These are phyloP conservation scores for Xerus inauris DNA, from an alignment of 2,113 vertebrate genomes.

Conservation along the genomic window DNA sequence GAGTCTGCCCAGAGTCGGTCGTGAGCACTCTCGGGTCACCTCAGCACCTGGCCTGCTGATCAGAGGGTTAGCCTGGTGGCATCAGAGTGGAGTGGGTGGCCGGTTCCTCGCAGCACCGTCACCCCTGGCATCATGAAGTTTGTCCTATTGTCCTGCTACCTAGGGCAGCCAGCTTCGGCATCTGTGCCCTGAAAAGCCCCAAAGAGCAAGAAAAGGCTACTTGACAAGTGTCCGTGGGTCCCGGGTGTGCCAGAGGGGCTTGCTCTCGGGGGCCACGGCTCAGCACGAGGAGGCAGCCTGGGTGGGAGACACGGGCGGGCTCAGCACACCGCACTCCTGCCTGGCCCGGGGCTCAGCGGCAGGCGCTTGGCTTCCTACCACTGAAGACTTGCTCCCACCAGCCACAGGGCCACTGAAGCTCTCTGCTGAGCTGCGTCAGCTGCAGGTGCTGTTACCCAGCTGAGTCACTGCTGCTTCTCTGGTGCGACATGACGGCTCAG, in stretches of 20 bases:
- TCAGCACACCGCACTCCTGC: too few relatives aligned
- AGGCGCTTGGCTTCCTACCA: too few relatives aligned
- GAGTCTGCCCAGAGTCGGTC: accelerated
- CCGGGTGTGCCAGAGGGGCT: too few relatives aligned
- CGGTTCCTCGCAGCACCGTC: too few relatives aligned
- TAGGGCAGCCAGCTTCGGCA: accelerated
- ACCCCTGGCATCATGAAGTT: accelerated
- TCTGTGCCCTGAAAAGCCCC: not conserved
- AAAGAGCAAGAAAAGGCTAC: not conserved
- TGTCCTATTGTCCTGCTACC: accelerated
- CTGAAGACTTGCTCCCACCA: too few relatives aligned
- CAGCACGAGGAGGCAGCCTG: too few relatives aligned
- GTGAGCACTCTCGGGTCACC: not conserved
- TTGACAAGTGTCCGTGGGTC: accelerated
- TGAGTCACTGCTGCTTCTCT: accelerated
- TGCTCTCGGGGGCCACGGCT: too few relatives aligned
- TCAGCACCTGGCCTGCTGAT: accelerated
- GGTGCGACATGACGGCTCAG: not conserved
- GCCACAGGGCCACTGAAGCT: accelerated
- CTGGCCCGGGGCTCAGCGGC: too few relatives aligned
- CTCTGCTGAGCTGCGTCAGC: too few relatives aligned
- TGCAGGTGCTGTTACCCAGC: accelerated
- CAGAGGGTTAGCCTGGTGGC: accelerated
- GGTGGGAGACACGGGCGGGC: too few relatives aligned
- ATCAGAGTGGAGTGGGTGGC: not conserved